A percentile compares a stretch with the other conserved stretches of the same genome.
These are phyloP conservation scores for Leguminivora glycinivorella DNA, from an alignment of 1,140 invertebrate species.

Conservation along the genomic window DNA sequence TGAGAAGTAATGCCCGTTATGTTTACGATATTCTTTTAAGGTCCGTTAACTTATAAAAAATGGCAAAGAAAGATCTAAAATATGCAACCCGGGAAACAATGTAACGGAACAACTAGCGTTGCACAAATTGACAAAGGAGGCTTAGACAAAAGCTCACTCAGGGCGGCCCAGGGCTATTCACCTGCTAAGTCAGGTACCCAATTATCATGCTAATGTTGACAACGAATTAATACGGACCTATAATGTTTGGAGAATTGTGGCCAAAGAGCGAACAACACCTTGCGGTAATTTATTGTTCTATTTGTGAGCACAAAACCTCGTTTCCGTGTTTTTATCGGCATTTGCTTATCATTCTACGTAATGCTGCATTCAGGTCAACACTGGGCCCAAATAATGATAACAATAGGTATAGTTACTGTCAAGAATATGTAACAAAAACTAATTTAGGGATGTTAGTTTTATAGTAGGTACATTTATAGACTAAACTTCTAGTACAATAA, in stretches of 20 bases:
- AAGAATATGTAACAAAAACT: too few relatives aligned
- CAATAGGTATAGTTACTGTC: too few relatives aligned
- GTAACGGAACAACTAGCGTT: conserved; percentile 49
- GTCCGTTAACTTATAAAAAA: conserved; percentile 68
- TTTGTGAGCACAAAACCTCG: conserved; percentile 71
- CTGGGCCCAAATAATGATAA: conserved; percentile 35
- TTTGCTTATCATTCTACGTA: conserved; percentile 60
- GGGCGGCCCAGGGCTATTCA: conserved; percentile 49
- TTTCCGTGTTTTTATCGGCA: conserved; percentile 74
- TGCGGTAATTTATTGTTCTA: conserved; percentile 73
- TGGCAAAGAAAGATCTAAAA: conserved; percentile 39
- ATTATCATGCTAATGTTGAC: conserved; percentile 73
- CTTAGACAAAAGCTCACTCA: conserved; percentile 51
- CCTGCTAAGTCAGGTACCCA: conserved; percentile 69
- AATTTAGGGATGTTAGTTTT: too few relatives aligned
- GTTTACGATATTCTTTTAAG: conserved; percentile 68
- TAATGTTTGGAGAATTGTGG: conserved; percentile 74
- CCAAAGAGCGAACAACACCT: conserved; percentile 68
- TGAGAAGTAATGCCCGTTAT: conserved; percentile 61
- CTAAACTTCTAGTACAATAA: too few relatives aligned
- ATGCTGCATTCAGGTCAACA: conserved; percentile 44
- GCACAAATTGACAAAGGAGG: conserved; percentile 62
- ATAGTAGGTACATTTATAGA: too few relatives aligned
- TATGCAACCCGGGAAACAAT: conserved; percentile 44
- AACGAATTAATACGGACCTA: conserved; percentile 55